Evolutionary conservation across 2,113 vertebrate species (phyloP), one percentile per base, ranked within the genome.

Genomic region (Sisor rabdophorus): DNA sequence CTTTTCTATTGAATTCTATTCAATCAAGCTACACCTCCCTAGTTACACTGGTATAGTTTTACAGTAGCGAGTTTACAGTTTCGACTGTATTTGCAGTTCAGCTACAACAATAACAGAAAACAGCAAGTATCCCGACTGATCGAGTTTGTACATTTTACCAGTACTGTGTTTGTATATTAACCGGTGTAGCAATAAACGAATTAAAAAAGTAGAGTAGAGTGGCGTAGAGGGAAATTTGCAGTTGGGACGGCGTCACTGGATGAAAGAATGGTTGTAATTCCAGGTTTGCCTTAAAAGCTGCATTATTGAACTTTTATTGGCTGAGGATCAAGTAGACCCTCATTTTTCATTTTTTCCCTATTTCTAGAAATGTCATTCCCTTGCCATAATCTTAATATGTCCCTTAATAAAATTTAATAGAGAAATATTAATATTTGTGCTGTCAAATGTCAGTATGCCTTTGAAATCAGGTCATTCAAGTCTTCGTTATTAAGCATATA

Each of bases 361-460:
- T 17, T 67, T 48, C 20, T 47, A 67, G 40, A 68, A 68, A 68
- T 69, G 65, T 19, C 65, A 52, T 52, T 69, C 17, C 47, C 3
- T 13, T 69, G 26, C 24, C 9, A 50, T 50, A 48, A 22, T 8
- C 7, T 24, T 48, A 67, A 68, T 68, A 52, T 52, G 28, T 52
- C 16, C 16, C 9, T 52, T 28, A 19, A 69, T 52, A 52, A 69
- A 67, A 69, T 28, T 19, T 28, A 52, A 52, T 30, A 69, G 9
- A 52, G 47, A 30, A 69, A 28, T 16, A 4, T 30, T 69, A 69
- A 69, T 69, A 52, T 52, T 52, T 67, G 22, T 48, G n/a, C 64
- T 67, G 64, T 47, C 24, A 67, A 67, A 48, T 67, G 64, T 67
- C 64, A 67, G n/a, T 48, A 48, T 48, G 22, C 15, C n/a, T 44